phyloP scores from a whole-genome alignment of 2,797 vertebrate genomes.

The Cyclopterus lumpus region DNA sequence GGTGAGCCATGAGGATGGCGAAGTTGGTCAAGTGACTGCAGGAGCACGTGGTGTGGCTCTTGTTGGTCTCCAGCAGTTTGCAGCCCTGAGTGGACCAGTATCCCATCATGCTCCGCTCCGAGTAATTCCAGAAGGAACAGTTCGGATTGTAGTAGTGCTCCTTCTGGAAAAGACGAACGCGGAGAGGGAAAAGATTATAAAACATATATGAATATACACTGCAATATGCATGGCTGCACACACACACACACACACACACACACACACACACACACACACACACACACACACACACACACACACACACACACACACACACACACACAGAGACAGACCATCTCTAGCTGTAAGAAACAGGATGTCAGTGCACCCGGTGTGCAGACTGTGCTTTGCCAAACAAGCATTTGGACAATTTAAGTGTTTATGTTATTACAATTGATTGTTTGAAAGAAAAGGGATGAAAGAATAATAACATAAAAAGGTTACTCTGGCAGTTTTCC shows the following conservation, averaged over 20 bases:
- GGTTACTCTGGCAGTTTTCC: conserved; percentile 16
- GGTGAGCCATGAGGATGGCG: conserved; percentile 97
- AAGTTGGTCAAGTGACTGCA: conserved; percentile 99
- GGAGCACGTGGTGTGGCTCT: conserved; percentile 96
- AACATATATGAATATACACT: conserved; percentile 40
- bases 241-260: too few relatives aligned
- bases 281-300: conserved; percentile 38
- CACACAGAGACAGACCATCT: conserved; percentile 28
- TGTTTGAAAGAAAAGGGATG: not conserved
- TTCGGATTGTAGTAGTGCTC: conserved; percentile 99
- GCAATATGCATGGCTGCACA: conserved; percentile 52
- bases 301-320: conserved; percentile 35
- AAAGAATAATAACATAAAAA: conserved; percentile 5
- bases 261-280: conserved; percentile 40
- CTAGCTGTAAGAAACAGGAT: not conserved
- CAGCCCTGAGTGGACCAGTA: conserved; percentile 99
- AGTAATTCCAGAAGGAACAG: conserved; percentile 99
- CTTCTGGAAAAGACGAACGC: conserved; percentile 82
- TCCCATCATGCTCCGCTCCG: conserved; percentile 98
- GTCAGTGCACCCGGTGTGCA: not conserved
- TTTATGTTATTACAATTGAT: not conserved
- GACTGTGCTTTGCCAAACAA: not conserved
- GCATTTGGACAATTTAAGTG: not conserved
- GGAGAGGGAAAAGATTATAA: conserved; percentile 27
- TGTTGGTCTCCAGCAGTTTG: conserved; percentile 95